phyloP scores from a whole-genome alignment of 2,113 vertebrate genomes.

The Corapipo altera region DNA sequence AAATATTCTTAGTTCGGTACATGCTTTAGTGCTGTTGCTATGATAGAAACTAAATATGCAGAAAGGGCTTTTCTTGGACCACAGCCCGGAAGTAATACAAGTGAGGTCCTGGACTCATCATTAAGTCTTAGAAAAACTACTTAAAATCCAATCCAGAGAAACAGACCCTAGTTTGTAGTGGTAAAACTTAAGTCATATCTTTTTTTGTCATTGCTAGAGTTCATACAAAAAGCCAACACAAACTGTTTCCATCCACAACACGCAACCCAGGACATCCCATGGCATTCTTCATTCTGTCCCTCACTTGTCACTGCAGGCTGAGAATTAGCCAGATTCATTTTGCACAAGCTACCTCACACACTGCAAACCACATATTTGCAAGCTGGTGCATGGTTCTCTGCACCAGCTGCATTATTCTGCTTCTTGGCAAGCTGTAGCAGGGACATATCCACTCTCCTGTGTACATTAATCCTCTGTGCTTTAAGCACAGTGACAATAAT shows the following conservation, averaged over 20 bases:
- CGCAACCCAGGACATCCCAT: fast-evolving
- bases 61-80: not conserved
- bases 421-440: not conserved
- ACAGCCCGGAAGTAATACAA: not conserved
- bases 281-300: not conserved
- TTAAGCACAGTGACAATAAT: not conserved
- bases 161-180: not conserved
- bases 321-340: not conserved
- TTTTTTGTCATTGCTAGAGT: not conserved
- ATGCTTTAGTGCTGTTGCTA: not conserved
- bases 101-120: not conserved
- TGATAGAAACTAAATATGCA: not conserved
- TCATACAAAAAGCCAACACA: not conserved
- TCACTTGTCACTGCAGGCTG: not conserved
- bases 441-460: fast-evolving
- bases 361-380: not conserved
- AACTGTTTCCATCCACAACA: not conserved
- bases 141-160: not conserved
- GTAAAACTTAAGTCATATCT: not conserved
- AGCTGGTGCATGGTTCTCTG: fast-evolving
- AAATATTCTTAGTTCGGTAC: not conserved
- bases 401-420: not conserved
- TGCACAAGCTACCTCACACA: not conserved
- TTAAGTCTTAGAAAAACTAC: not conserved
- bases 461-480: not conserved